Percentiles rank a stretch among this genome's conserved stretches.
These are phyloP conservation scores for Junonia oenone DNA, from an alignment of 2,888 invertebrate species.

Conservation along the genomic window DNA sequence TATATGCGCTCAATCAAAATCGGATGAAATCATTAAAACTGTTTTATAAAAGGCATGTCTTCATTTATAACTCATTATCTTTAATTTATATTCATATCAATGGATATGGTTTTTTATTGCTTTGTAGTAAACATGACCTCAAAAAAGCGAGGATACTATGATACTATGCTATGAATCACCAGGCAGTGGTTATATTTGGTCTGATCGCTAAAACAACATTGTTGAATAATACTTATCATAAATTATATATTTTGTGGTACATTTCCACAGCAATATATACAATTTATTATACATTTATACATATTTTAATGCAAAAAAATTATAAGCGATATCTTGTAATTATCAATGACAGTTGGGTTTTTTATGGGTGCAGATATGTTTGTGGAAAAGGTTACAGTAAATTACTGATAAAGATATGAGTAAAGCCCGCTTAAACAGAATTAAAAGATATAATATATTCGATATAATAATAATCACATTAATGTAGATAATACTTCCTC, in stretches of 20 bases:
- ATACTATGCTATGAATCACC: constrained; percentile 14
- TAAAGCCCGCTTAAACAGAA: background rate
- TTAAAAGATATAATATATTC: background rate
- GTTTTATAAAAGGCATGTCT: background rate
- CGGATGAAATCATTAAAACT: background rate
- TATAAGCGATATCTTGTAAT: no score
- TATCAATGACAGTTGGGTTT: no score
- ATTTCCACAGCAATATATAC: no score
- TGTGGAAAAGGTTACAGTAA: background rate
- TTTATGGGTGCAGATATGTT: background rate
- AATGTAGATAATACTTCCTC: background rate
- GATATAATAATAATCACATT: background rate
- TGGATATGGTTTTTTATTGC: background rate
- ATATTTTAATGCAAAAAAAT: no score
- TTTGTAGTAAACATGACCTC: background rate
- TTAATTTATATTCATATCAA: background rate
- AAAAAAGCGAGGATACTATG: background rate
- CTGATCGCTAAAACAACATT: constrained; percentile 9
- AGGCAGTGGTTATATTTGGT: constrained; percentile 15
- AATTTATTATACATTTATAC: no score
- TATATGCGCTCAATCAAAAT: background rate
- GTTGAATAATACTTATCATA: constrained; percentile 13
- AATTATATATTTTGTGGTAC: no score
- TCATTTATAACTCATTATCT: background rate
- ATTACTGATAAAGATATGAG: background rate